These are phyloP conservation scores for Thymelicus acteon DNA, from an alignment of 2,888 invertebrate species.

Conservation along the genomic window DNA sequence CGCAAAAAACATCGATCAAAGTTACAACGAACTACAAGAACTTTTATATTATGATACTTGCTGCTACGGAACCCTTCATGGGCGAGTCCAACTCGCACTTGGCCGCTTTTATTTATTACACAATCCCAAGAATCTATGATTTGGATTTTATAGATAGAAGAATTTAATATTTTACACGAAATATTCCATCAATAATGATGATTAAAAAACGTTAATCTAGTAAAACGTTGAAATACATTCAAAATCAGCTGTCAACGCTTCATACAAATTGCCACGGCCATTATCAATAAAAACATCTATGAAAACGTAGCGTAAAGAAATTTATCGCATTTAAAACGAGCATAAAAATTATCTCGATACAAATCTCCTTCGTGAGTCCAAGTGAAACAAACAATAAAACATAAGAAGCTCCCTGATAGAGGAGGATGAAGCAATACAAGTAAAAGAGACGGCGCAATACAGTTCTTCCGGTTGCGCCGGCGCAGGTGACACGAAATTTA, in stretches of 20 bases:
- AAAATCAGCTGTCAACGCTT: conserved; percentile 73
- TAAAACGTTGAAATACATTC: conserved; percentile 21
- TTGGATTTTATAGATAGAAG: too few relatives aligned
- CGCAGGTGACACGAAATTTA: conserved; percentile 84
- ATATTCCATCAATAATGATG: not conserved
- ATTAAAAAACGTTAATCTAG: not conserved
- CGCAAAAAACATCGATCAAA: too few relatives aligned
- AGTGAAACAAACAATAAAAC: conserved; percentile 76
- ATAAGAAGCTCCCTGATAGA: conserved; percentile 50
- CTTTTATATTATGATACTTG: too few relatives aligned
- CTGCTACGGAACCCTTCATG: too few relatives aligned
- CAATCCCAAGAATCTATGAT: too few relatives aligned
- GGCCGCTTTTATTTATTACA: too few relatives aligned
- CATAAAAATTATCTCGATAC: conserved; percentile 77
- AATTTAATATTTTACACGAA: too few relatives aligned
- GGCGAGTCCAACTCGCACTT: too few relatives aligned
- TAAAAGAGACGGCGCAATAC: conserved; percentile 50
- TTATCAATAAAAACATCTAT: conserved; percentile 70
- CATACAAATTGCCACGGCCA: conserved; percentile 69
- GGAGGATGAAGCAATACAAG: conserved; percentile 56
- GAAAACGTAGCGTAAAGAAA: conserved; percentile 66
- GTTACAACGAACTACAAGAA: too few relatives aligned
- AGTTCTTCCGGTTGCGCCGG: conserved; percentile 79
- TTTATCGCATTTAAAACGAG: conserved; percentile 80
- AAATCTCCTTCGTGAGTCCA: conserved; percentile 68